Evolutionary conservation across 2,113 vertebrate genomes (phyloP), one percentile per base, ranked within the genome.

Genomic region (Callospermophilus lateralis): DNA sequence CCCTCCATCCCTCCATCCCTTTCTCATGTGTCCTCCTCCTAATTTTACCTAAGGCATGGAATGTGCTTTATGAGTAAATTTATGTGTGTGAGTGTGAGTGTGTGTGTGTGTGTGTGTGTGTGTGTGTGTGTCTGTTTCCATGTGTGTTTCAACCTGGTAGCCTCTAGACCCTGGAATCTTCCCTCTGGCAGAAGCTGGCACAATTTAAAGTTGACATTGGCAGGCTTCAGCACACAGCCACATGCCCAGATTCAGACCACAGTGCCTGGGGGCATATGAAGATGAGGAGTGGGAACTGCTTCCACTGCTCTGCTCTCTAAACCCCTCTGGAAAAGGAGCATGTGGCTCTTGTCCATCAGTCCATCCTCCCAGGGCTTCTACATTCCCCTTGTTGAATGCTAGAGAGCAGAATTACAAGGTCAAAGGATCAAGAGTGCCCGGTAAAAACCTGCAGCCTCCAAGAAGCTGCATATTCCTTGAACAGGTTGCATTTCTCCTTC

Each of bases 151-250:
- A 10, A 37, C n/a, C 51, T 28, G 13, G 37, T 26, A 51, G 34
- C 68, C 26, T 24, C 34, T 19, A 58, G 96, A 77, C 84, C 83
- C 88, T 97, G 0, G 10, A 97, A 95, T 94, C 78, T 67, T 87
- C 93, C 88, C 76, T 22, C 83, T 78, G 92, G n/a, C 78, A 79
- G 0, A 1, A 94, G 51, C 81, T 85, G 93, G 94, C 95, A 96
- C 53, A 77, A 6, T 96, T 76, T 81, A 76, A 92, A 94, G 91
- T 94, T 96, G 96, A 92, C 0, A 0, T 84, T 37, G 89, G 91
- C 6, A 53, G 77, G 88, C 91, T 94, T 28, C 76, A 91, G 92
- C 65, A 79, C 96, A 91, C 85, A 93, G 89, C 93, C 90, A 16
- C 0, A 0, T 88, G 32, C 91, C 84, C 94, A 74, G 85, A 94